These are phyloP conservation scores for Lordiphosa fenestrarum DNA, from an alignment of 2,888 invertebrate species.

Conservation along the genomic window DNA sequence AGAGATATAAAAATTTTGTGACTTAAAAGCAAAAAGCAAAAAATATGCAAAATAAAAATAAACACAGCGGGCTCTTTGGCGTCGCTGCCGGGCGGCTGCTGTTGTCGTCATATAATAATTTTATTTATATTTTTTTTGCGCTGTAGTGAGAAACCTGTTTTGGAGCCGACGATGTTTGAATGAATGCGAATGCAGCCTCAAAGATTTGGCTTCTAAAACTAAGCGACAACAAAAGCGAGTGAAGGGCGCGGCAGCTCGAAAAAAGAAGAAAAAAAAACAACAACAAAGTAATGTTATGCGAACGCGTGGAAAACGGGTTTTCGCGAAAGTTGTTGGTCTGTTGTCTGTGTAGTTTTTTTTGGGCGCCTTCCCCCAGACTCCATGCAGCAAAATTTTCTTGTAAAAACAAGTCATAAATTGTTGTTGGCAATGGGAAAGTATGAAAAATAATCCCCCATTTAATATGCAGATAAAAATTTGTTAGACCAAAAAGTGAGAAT, in stretches of 20 bases:
- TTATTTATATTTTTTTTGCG: slow-evolving; percentile 22
- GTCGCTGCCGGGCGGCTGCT: slow-evolving; percentile 19
- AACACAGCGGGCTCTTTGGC: slow-evolving; percentile 10
- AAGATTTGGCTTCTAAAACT: slow-evolving; percentile 51
- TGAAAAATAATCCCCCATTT: slow-evolving; percentile 14
- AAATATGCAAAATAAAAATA: slow-evolving; percentile 30
- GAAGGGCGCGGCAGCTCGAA: slow-evolving; percentile 38
- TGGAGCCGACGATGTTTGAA: slow-evolving; percentile 34
- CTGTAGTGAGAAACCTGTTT: slow-evolving; percentile 51
- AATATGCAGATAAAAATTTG: slow-evolving; percentile 22
- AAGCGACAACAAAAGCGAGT: slow-evolving; percentile 40
- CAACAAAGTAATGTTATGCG: slow-evolving; percentile 44
- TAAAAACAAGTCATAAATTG: slow-evolving; percentile 36
- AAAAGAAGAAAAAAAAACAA: slow-evolving; percentile 6
- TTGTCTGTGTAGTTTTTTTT: slow-evolving; percentile 1
- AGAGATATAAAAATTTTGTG: slow-evolving; percentile 7
- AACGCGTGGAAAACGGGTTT: slow-evolving; percentile 69
- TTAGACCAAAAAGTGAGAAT: slow-evolving; percentile 2
- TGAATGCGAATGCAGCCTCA: slow-evolving; percentile 52
- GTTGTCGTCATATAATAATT: slow-evolving; percentile 40
- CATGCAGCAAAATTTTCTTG: neutral
- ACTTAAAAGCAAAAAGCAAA: slow-evolving; percentile 26
- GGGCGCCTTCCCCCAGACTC: neutral
- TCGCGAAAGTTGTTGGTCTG: slow-evolving; percentile 60
- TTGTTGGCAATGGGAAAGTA: slow-evolving; percentile 12